These are phyloP conservation scores for Harlomillsia oculata DNA, from an alignment of 1,140 invertebrate genomes.

Conservation along the genomic window DNA sequence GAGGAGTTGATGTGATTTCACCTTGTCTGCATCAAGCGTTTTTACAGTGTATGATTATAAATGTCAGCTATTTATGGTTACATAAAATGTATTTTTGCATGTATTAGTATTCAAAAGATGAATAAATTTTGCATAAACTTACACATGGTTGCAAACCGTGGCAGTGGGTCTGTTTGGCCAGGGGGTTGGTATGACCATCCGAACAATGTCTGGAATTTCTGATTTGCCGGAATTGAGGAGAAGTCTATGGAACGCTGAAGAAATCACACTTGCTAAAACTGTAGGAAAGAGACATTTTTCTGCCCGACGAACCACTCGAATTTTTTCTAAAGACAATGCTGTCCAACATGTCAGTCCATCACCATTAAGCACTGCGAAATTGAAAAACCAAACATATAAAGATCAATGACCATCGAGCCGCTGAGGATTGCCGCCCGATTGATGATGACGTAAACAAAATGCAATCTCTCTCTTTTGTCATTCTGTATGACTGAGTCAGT, in stretches of 20 bases:
- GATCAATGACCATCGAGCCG: no score
- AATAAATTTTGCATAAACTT: no score
- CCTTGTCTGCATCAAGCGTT: no score
- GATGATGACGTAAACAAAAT: no score
- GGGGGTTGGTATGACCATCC: conserved; percentile 32
- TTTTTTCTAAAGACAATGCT: conserved; percentile 25
- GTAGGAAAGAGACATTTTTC: conserved; percentile 30
- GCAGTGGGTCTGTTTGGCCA: conserved; percentile 24
- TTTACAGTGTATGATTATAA: no score
- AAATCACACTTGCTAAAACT: conserved; percentile 24
- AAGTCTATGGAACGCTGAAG: conserved; percentile 24
- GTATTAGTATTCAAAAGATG: no score
- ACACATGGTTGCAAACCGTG: conserved; percentile 31
- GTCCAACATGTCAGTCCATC: conserved; percentile 29
- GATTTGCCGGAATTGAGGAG: conserved; percentile 22
- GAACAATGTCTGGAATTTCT: conserved; percentile 20
- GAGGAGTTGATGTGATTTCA: no score
- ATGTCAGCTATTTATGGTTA: no score
- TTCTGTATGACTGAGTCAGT: no score
- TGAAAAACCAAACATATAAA: not conserved
- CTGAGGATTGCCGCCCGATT: no score
- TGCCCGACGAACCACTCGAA: conserved; percentile 19
- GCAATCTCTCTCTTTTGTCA: no score
- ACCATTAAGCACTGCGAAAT: conserved; percentile 13
- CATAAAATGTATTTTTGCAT: no score